Base-by-base conservation (phyloP, 2,797 vertebrate species). In the Tinamus major region DNA sequence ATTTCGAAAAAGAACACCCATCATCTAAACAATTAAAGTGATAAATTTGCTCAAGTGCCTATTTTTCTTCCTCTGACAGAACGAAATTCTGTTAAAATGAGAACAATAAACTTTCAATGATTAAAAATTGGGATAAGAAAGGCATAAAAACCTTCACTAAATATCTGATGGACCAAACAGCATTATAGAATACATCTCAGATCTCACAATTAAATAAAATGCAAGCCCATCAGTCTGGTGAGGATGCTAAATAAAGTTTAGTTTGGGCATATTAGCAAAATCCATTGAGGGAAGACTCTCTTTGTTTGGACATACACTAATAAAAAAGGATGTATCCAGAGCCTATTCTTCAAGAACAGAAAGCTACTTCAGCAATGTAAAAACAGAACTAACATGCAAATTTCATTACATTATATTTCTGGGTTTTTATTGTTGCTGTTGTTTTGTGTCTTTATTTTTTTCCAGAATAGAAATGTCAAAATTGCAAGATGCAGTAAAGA, bases 1-100 rank as follows among this genome's bases (percentile, higher is more conserved):
- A 86, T 85, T 93, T 93, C 10, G 19, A 81, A 74, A 10, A 80
- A 90, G 49, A 78, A 51, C 13, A 80, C 19, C 12, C 72, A 63
- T 85, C 79, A 84, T 89, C 71, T 59, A 85, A 70, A 78, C 72
- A 82, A 87, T 93, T 90, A 92, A 87, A 89, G n/a, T 94, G 77
- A 89, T 65, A 53, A 83, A 94, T 33, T 81, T 70, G 8, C 55
- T 41, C 35, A 74, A 90, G 61, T 41, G 49, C 1, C 0, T 56
- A 64, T 94, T 85, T 87, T 10, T 94, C 68, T 93, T 24, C 53
- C 53, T 83, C 46, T 75, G 29, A 79, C 59, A 72, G 42, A 84
- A 67, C 1, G 80, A 91, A 94, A 77, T 42, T 75, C 39, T 70
- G 35, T 69, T 93, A 56, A 94, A 95, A 96, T 92, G 62, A 96